Conservation (phyloP, 2,888 invertebrate species). For the Cynaeus angustus region DNA sequence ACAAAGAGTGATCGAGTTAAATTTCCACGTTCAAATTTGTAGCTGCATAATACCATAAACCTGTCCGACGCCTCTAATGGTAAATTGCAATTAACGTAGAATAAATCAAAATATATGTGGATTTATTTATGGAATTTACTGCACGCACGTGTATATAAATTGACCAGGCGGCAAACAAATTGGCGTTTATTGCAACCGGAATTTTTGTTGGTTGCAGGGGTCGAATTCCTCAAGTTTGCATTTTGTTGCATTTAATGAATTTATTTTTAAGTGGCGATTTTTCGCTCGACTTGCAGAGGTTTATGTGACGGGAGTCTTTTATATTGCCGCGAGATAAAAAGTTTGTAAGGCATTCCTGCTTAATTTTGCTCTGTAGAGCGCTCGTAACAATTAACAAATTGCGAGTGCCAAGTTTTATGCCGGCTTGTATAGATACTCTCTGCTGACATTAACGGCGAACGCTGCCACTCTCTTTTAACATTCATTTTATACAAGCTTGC, state of each 20-base stretch:
- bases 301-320: conserved; percentile 31
- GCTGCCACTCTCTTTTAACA: conserved; percentile 36
- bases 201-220: background rate
- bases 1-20: background rate
- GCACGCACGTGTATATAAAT: conserved; percentile 39
- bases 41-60: conserved; percentile 26
- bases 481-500: conserved; percentile 22
- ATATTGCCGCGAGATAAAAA: conserved; percentile 39
- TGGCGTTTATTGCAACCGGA: conserved; percentile 36
- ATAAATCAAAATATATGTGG: conserved; percentile 41
- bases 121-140: conserved; percentile 35
- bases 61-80: conserved; percentile 25
- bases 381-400: conserved; percentile 47
- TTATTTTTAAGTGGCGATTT: conserved; percentile 22
- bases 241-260: conserved; percentile 4
- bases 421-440: conserved; percentile 30
- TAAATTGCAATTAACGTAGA: conserved; percentile 37
- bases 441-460: conserved; percentile 30
- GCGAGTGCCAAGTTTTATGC: conserved; percentile 43
- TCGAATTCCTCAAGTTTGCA: background rate
- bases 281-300: conserved; percentile 20
- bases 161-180: conserved; percentile 30
- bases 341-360: conserved; percentile 45
- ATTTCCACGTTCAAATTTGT: conserved; percentile 10
- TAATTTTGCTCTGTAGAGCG: conserved; percentile 45